phyloP scores from a whole-genome alignment of 2,797 vertebrate genomes.

The Carapus acus region DNA sequence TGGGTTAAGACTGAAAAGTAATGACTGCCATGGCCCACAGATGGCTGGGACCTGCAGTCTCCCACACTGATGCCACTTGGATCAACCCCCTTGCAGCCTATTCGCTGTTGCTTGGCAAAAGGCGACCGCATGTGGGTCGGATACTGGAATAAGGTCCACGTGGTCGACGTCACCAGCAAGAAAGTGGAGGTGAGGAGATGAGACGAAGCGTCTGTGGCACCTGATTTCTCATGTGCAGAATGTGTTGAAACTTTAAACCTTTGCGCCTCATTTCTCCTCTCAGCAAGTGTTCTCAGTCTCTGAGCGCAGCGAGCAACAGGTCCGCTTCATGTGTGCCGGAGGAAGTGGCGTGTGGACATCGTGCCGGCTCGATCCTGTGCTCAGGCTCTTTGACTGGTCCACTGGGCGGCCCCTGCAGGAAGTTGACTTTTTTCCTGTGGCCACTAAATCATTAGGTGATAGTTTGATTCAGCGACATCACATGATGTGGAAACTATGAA shows the following conservation, averaged over 20 bases:
- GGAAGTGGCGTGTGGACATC: slow-evolving; percentile 76
- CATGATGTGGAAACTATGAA: not conserved
- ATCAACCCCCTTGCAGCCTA: slow-evolving; percentile 71
- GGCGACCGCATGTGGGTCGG: slow-evolving; percentile 71
- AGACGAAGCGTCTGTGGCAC: too few species aligned
- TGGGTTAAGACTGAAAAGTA: slow-evolving; percentile 1
- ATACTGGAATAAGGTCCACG: slow-evolving; percentile 76
- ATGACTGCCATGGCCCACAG: slow-evolving; percentile 45
- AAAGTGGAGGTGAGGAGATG: slow-evolving; percentile 68
- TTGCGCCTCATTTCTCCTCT: slow-evolving; percentile 10
- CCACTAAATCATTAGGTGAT: slow-evolving; percentile 70
- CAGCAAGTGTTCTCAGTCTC: slow-evolving; percentile 74
- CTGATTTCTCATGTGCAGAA: not conserved
- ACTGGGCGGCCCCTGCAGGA: slow-evolving; percentile 73
- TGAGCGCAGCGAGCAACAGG: slow-evolving; percentile 75
- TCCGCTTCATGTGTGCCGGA: slow-evolving; percentile 73
- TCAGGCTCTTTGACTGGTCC: slow-evolving; percentile 75
- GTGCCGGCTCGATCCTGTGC: slow-evolving; percentile 71
- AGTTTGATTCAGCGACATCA: not conserved
- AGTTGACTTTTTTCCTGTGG: slow-evolving; percentile 68
- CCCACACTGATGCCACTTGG: slow-evolving; percentile 63
- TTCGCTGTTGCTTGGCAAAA: slow-evolving; percentile 76
- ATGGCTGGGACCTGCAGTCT: slow-evolving; percentile 71
- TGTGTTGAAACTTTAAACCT: not conserved
- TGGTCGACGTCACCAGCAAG: slow-evolving; percentile 62